A percentile compares a stretch with the other conserved stretches of the same genome.
These are phyloP conservation scores for Argya squamiceps DNA, from an alignment of 2,797 vertebrate species.

Conservation along the genomic window DNA sequence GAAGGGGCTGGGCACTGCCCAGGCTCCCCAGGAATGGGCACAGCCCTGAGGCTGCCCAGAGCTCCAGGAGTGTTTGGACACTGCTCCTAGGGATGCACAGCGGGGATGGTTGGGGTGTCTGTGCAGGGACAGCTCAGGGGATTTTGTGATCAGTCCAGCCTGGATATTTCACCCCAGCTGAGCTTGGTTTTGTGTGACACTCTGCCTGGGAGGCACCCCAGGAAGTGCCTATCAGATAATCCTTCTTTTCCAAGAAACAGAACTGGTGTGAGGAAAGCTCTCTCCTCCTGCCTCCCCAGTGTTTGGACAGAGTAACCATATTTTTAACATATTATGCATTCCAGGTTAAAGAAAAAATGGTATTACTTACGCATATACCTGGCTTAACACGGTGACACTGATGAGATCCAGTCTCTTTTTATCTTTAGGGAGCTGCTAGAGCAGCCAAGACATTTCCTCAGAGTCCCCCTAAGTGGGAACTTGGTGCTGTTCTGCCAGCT, in stretches of 20 bases:
- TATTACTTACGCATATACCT: neutral
- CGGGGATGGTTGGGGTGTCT: neutral
- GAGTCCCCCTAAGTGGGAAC: neutral
- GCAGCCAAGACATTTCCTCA: neutral
- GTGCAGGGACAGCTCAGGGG: rapidly evolving
- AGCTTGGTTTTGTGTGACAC: neutral
- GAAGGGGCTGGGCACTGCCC: neutral
- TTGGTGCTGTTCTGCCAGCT: neutral
- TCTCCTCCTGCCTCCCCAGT: neutral
- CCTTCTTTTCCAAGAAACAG: neutral
- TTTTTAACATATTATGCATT: neutral
- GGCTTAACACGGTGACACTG: neutral
- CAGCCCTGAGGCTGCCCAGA: neutral
- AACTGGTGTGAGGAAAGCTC: neutral
- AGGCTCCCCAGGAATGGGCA: neutral
- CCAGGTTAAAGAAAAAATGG: neutral
- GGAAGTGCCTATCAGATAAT: neutral
- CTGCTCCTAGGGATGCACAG: neutral
- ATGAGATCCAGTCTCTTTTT: neutral
- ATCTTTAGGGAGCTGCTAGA: neutral
- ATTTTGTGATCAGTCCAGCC: neutral
- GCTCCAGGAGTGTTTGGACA: neutral
- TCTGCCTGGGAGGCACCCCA: neutral
- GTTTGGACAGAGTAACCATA: neutral
- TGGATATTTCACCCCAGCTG: neutral